These are phyloP conservation scores for Diacarnus erythraeanus DNA, from an alignment of 37 sponge, comb jelly and placozoan genomes.

Conservation along the genomic window DNA sequence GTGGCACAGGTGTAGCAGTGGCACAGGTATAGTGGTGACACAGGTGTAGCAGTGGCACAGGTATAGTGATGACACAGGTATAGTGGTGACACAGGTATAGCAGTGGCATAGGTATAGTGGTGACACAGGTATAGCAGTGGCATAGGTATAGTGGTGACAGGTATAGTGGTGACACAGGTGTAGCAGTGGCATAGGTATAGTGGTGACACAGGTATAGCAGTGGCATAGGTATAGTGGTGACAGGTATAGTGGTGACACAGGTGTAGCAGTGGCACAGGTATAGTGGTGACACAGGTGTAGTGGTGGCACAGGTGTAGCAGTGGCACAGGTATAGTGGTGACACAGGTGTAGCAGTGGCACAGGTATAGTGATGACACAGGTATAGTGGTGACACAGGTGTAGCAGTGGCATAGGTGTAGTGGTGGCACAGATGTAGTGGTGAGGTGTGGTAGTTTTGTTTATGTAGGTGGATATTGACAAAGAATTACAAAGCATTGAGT, in stretches of 20 bases:
- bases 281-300: neutral
- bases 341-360: neutral
- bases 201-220: neutral
- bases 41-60: neutral
- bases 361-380: neutral
- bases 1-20: neutral
- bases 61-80: neutral
- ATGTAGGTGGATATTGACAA: slow-evolving; percentile 90
- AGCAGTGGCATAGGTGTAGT: neutral
- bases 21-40: neutral
- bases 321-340: neutral
- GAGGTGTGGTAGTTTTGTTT: neutral
- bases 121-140: neutral
- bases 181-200: neutral
- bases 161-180: neutral
- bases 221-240: neutral
- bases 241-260: neutral
- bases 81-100: neutral
- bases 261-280: neutral
- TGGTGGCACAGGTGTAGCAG: neutral
- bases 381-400: neutral
- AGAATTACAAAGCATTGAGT: slow-evolving; percentile 94
- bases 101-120: neutral
- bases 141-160: neutral
- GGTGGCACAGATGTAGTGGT: neutral